These are phyloP conservation scores for Platysternon megacephalum DNA, from an alignment of 2,113 vertebrate species.

Conservation along the genomic window DNA sequence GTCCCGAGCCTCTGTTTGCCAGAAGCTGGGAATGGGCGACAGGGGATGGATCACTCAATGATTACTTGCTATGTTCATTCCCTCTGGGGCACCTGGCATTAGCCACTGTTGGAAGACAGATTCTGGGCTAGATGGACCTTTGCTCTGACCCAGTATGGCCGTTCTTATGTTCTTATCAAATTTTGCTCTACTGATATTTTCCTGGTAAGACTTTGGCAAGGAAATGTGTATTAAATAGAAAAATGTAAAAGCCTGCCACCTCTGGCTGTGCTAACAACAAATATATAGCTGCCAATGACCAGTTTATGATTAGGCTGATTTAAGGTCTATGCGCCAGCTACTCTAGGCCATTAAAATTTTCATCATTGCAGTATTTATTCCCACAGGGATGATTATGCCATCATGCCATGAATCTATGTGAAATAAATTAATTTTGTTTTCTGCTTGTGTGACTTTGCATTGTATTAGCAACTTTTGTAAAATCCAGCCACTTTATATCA, in stretches of 20 bases:
- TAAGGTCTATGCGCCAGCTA: conserved; percentile 37
- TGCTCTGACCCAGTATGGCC: no score
- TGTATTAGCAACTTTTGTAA: conserved; percentile 36
- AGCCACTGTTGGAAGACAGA: no score
- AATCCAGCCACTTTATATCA: not conserved
- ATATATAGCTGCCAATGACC: not conserved
- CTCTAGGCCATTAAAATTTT: conserved; percentile 37
- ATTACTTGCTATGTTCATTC: no score
- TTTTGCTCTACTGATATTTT: not conserved
- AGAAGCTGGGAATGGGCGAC: no score
- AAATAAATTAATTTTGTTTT: conserved; percentile 53
- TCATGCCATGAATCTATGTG: conserved; percentile 21
- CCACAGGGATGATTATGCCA: not conserved
- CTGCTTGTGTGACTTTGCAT: conserved; percentile 41
- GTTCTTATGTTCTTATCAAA: not conserved
- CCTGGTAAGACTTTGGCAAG: not conserved
- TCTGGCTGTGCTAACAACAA: not conserved
- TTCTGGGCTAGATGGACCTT: no score
- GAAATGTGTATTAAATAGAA: not conserved
- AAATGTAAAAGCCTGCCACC: not conserved
- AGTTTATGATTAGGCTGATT: conserved; percentile 38
- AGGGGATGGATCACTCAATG: no score
- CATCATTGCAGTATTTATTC: conserved; percentile 36
- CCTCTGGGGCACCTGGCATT: no score
- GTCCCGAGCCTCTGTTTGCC: no score